A percentile compares a stretch with the other conserved stretches of the same genome.
Evolutionary conservation across 2,113 vertebrate genomes (phyloP).

Genomic region (Stercorarius parasiticus): DNA sequence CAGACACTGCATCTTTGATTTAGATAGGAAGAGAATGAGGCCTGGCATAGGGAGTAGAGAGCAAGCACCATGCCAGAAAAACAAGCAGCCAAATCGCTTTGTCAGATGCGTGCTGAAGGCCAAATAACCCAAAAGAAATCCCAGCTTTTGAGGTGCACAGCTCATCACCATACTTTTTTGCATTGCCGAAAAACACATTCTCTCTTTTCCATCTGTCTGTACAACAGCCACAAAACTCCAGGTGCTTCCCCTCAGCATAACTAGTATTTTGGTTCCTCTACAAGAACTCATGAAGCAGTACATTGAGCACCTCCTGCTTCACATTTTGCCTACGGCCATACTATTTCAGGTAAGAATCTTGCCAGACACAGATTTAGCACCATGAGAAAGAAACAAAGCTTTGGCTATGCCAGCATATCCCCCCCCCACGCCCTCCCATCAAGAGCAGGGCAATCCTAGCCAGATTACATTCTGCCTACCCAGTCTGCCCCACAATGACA

Average conservation of each 20-base stretch:
- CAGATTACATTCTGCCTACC: background rate
- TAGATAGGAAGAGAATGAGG: background rate
- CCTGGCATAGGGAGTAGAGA: background rate
- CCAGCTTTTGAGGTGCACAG: background rate
- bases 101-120: background rate
- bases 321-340: background rate
- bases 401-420: background rate
- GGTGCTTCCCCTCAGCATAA: background rate
- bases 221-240: background rate
- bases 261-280: background rate
- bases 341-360: background rate
- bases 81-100: background rate
- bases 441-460: background rate
- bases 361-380: background rate
- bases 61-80: background rate
- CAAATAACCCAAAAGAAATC: background rate
- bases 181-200: background rate
- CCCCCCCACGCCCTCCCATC: rapidly evolving
- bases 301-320: background rate
- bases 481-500: background rate
- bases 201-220: background rate
- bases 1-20: background rate
- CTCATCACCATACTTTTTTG: background rate
- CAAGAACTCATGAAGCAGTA: background rate
- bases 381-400: background rate